Conservation (phyloP, 2,888 invertebrate genomes). For the Sphaerophoria taeniata region DNA sequence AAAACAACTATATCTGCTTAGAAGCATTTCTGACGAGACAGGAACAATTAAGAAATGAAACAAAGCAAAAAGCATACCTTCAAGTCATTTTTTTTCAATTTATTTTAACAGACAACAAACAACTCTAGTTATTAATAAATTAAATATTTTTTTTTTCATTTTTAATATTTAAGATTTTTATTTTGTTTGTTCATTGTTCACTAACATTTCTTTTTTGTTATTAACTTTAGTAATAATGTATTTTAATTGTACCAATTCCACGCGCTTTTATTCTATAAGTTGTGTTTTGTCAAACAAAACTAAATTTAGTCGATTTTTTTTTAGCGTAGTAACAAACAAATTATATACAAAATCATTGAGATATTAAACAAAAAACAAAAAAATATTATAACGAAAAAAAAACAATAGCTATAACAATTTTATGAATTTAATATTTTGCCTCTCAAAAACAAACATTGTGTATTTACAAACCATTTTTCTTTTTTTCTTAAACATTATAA, state of each 20-base stretch:
- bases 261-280: conserved; percentile 75
- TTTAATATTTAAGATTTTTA: conserved; percentile 75
- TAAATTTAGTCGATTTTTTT: conserved; percentile 83
- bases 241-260: conserved; percentile 79
- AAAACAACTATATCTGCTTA: conserved; percentile 56
- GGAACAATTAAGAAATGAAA: conserved; percentile 59
- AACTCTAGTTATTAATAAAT: conserved; percentile 72
- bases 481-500: conserved; percentile 60
- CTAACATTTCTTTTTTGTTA: conserved; percentile 76
- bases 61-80: conserved; percentile 74
- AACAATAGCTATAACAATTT: conserved; percentile 27
- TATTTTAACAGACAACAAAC: conserved; percentile 70
- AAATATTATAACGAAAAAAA: conserved; percentile 49
- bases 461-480: conserved; percentile 66
- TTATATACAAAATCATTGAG: conserved; percentile 45
- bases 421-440: conserved; percentile 56
- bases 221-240: conserved; percentile 73
- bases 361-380: too few species aligned
- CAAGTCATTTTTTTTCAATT: conserved; percentile 76
- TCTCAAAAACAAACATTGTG: conserved; percentile 56
- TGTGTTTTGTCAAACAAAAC: conserved; percentile 77
- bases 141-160: conserved; percentile 69
- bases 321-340: conserved; percentile 35
- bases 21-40: conserved; percentile 64
- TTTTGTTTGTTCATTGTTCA: conserved; percentile 74